phyloP scores from a whole-genome alignment of 2,888 invertebrate genomes.

The Bimastos eiseni region DNA sequence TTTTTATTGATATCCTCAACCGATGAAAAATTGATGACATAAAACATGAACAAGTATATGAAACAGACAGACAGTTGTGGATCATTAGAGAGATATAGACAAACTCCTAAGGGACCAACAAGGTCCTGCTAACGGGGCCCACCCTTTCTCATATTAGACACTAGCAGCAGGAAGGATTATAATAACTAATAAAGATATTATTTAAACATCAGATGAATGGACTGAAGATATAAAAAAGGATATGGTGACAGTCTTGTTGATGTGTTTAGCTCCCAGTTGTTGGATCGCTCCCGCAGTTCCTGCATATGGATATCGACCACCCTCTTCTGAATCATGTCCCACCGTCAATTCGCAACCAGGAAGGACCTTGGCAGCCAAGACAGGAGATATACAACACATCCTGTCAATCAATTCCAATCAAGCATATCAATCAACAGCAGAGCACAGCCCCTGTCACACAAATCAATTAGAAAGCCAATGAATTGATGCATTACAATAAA shows the following conservation, averaged over 20 bases:
- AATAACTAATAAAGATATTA: background rate
- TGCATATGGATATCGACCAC: constrained; percentile 62
- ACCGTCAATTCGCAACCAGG: constrained; percentile 59
- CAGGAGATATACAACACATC: constrained; percentile 67
- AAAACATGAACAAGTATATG: no score
- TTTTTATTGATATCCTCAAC: no score
- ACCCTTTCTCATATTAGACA: no score
- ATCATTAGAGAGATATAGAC: no score
- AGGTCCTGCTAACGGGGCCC: no score
- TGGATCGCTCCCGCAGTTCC: constrained; percentile 64
- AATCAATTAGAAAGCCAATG: background rate
- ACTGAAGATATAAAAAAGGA: constrained; percentile 50
- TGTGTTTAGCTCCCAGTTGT: constrained; percentile 65
- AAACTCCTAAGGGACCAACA: no score
- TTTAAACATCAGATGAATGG: background rate
- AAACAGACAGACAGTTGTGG: no score
- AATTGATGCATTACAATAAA: background rate
- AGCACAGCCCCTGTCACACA: background rate
- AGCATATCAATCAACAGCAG: background rate
- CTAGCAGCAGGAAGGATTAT: no score
- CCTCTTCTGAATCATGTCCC: constrained; percentile 56
- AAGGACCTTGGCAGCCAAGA: constrained; percentile 64
- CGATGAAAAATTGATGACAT: no score
- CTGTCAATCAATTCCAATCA: constrained; percentile 44
- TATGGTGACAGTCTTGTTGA: constrained; percentile 57